Evolutionary conservation across 2,113 vertebrate species (phyloP).

Genomic region (Myrmecophaga tridactyla): DNA sequence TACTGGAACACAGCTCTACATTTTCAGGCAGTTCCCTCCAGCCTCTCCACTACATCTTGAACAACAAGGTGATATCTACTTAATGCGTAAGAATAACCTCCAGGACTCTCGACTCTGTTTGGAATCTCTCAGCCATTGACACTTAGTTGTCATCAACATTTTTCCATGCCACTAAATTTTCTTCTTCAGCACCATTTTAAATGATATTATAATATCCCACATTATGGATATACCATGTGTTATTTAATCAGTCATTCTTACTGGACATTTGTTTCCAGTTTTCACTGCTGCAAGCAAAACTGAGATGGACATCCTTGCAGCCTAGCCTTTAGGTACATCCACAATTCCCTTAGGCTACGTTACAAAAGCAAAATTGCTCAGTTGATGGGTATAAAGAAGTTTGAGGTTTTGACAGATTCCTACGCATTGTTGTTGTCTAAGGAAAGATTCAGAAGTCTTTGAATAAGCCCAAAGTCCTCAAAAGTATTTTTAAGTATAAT

Average conservation of each 20-base stretch:
- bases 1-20: too few species aligned
- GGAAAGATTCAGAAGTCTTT: not conserved
- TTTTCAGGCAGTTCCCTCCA: too few species aligned
- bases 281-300: not conserved
- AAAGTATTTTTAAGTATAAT: not conserved
- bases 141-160: too few species aligned
- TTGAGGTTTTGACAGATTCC: not conserved
- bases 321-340: not conserved
- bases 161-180: not conserved
- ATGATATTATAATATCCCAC: not conserved
- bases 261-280: not conserved
- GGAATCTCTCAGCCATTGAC: too few species aligned
- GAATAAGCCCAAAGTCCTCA: not conserved
- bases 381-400: not conserved
- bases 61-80: too few species aligned
- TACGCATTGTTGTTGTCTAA: not conserved
- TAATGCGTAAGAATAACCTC: too few species aligned
- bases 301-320: not conserved
- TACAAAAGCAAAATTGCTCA: not conserved
- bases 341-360: not conserved
- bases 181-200: not conserved
- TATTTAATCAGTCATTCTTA: not conserved
- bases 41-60: too few species aligned
- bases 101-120: too few species aligned
- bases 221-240: not conserved